Conservation (phyloP, 1,140 invertebrate species). For the Eumaeus atala region DNA sequence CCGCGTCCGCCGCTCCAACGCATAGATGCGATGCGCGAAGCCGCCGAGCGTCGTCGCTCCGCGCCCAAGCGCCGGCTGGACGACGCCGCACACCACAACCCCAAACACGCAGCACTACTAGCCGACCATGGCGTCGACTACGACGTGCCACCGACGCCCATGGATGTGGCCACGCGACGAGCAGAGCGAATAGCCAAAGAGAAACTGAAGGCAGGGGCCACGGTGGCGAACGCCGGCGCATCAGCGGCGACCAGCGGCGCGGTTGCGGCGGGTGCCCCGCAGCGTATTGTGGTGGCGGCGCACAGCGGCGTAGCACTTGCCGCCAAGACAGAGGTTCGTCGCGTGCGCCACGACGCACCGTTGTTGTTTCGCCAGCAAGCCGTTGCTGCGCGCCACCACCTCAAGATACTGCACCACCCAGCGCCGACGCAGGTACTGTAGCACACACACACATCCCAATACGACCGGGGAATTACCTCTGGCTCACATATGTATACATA, state of each 20-base stretch:
- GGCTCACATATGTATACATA: no score
- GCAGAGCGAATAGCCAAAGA: constrained; percentile 90
- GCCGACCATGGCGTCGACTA: constrained; percentile 89
- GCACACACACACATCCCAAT: not conserved
- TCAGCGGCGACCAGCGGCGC: constrained; percentile 14
- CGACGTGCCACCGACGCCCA: constrained; percentile 88
- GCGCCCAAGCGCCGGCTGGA: constrained; percentile 83
- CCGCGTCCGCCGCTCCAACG: constrained; percentile 72
- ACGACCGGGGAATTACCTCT: no score
- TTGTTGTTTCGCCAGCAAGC: constrained; percentile 25
- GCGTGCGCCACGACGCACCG: constrained; percentile 22
- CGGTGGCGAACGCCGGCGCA: constrained; percentile 30
- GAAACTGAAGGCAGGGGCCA: constrained; percentile 75
- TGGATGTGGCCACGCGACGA: constrained; percentile 87
- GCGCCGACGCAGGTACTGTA: constrained; percentile 34
- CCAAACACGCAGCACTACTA: constrained; percentile 88
- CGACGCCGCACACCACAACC: constrained; percentile 85
- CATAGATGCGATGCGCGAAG: constrained; percentile 86
- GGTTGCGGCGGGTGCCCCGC: constrained; percentile 27
- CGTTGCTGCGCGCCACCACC: constrained; percentile 41
- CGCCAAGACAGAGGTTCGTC: constrained; percentile 18
- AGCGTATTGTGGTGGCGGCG: constrained; percentile 71
- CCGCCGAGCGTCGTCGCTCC: constrained; percentile 79
- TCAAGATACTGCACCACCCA: constrained; percentile 51
- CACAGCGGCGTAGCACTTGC: constrained; percentile 12